Percentiles rank a stretch among this genome's conserved stretches.
These are phyloP conservation scores for Equus quagga DNA, from an alignment of 2,113 vertebrate species.

Conservation along the genomic window DNA sequence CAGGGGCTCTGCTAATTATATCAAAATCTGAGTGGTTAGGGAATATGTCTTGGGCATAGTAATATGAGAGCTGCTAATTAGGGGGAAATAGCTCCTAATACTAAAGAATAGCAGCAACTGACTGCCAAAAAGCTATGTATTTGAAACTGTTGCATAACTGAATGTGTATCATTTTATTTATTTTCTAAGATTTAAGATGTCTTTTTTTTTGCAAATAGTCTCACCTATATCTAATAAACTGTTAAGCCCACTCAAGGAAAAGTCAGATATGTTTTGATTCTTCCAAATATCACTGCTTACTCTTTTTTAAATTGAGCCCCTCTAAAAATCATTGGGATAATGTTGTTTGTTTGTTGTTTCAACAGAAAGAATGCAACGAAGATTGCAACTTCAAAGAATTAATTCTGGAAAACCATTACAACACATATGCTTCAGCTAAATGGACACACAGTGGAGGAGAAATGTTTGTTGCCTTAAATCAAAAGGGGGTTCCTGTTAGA, in stretches of 20 bases:
- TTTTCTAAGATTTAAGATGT: background rate
- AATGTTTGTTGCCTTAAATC: conserved; percentile 97
- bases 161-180: background rate
- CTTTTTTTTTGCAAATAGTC: background rate
- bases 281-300: conserved; percentile 17
- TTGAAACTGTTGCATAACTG: background rate
- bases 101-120: background rate
- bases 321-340: conserved; percentile 48
- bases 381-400: conserved; percentile 99
- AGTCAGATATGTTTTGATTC: background rate
- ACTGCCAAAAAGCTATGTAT: background rate
- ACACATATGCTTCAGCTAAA: conserved; percentile 96
- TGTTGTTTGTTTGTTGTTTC: conserved; percentile 71
- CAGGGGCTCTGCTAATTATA: background rate
- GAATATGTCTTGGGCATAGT: background rate
- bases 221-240: background rate
- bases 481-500: conserved; percentile 93
- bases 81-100: background rate
- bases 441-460: conserved; percentile 95
- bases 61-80: background rate
- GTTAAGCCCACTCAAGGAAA: background rate
- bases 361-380: conserved; percentile 96
- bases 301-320: background rate
- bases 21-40: background rate
- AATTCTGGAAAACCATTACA: conserved; percentile 98